phyloP scores from a whole-genome alignment of 2,888 invertebrate genomes.

The Lymantria monacha region DNA sequence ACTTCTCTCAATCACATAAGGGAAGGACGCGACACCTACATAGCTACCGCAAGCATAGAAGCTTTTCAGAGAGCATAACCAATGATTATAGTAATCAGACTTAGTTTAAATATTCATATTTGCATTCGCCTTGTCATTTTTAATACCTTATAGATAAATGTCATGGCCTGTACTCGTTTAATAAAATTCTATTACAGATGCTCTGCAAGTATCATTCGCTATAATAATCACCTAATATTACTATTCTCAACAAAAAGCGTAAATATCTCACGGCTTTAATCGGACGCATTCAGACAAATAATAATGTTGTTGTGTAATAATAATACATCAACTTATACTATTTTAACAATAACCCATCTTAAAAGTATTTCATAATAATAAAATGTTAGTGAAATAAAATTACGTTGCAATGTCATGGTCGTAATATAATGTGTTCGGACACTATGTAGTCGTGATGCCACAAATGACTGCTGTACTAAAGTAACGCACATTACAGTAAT shows the following conservation, averaged over 20 bases:
- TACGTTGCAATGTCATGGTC: constrained; percentile 74
- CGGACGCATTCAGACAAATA: not conserved
- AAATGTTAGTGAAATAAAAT: constrained; percentile 48
- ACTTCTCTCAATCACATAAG: no score
- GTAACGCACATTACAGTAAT: constrained; percentile 66
- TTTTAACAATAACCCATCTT: constrained; percentile 12
- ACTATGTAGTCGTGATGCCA: constrained; percentile 62
- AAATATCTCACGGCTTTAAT: not conserved
- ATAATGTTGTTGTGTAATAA: not conserved
- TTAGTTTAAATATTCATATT: constrained; percentile 27
- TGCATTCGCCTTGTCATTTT: constrained; percentile 22
- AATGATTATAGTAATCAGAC: constrained; percentile 18
- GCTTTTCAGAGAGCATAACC: not conserved
- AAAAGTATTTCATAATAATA: constrained; percentile 22
- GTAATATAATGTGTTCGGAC: constrained; percentile 57
- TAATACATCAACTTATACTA: not conserved
- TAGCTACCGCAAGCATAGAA: not conserved
- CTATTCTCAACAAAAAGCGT: not conserved
- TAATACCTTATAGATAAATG: constrained; percentile 29
- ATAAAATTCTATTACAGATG: constrained; percentile 20
- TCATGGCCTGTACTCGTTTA: constrained; percentile 23
- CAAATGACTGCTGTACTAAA: constrained; percentile 59
- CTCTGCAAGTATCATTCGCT: constrained; percentile 3
- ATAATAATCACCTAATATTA: not conserved
- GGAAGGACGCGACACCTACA: no score